Base-by-base conservation (phyloP, 2,888 invertebrate genomes). In the Epinotia bilunana region DNA sequence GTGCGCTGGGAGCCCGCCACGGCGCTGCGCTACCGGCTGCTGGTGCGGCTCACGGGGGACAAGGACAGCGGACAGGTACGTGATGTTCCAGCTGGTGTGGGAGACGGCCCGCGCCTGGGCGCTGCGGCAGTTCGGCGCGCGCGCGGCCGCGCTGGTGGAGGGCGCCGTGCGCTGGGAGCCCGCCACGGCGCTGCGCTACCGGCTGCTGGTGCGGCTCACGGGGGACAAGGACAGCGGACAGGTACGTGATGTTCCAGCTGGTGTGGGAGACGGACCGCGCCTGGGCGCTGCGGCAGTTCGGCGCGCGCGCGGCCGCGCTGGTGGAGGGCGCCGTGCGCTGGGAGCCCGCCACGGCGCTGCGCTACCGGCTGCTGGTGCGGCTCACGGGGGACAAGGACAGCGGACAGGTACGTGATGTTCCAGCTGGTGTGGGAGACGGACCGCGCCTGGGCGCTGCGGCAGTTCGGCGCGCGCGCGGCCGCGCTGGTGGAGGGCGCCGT, bases 81-180 rank as follows among this genome's bases (percentile, higher is more conserved):
- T 49, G 3, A 4, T 20, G 12, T 73, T 62, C 6, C 82, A 88
- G 88, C 68, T 90, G 80, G 86, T 89, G 75, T 77, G 87, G 78
- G 78, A 77, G 49, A 78, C 78, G n/a, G 87, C 76, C 55, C 77
- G 79, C 46, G 86, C 88, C 46, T 89, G 88, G 87, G 83, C 83
- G 20, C 67, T 49, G 77, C 78, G 76, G 64, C 86, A 87, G 67
- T 65, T n/a, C n/a, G 65, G 65, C 0, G 78, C 73, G 53, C 64
- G 74, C 72, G 70, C 28, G 57, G 76, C 71, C 68, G 72, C 33
- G 63, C 80, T 92, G 77, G 77, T 83, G 78, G 91, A 90, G 82
- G 92, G 90, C 70, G 89, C 90, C 63, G 83, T 88, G 87, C 86
- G 84, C 80, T 91, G 91, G 90, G 84, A 88, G 82, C 91, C 92